A percentile compares a stretch with the other conserved stretches of the same genome.
phyloP scores from a whole-genome alignment of 2,113 vertebrate species.

The Laticauda colubrina region DNA sequence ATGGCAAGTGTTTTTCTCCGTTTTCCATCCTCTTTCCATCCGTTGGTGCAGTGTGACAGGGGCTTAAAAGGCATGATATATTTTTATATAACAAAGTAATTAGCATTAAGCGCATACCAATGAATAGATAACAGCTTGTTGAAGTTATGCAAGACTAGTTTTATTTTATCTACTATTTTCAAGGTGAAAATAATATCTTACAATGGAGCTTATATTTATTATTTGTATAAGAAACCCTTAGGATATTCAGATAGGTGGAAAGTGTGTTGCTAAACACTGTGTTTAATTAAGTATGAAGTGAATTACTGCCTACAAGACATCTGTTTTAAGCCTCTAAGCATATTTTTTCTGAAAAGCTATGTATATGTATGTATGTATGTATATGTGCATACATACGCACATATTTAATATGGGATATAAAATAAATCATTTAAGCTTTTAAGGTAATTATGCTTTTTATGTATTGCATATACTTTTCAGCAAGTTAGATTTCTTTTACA shows the following conservation, averaged over 20 bases:
- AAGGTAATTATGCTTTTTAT: constrained; percentile 1
- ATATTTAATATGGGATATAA: constrained; percentile 30
- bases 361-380: too few relatives aligned
- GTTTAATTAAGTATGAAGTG: constrained; percentile 34
- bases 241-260: not conserved
- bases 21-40: too few relatives aligned
- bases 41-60: too few relatives aligned
- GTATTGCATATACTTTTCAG: not conserved
- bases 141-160: not conserved
- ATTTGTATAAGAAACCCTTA: not conserved
- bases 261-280: constrained; percentile 13
- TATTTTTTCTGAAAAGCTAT: constrained; percentile 25
- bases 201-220: constrained; percentile 1
- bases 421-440: constrained; percentile 18
- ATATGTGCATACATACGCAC: not conserved
- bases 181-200: constrained; percentile 11
- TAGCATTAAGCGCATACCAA: not conserved
- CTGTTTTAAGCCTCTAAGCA: constrained; percentile 34
- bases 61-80: not conserved
- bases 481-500: not conserved
- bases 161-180: constrained; percentile 1
- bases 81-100: not conserved
- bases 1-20: too few relatives aligned
- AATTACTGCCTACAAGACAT: constrained; percentile 33
- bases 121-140: not conserved